Conservation (phyloP, 2,888 invertebrate species). For the Cheilosia impressa region DNA sequence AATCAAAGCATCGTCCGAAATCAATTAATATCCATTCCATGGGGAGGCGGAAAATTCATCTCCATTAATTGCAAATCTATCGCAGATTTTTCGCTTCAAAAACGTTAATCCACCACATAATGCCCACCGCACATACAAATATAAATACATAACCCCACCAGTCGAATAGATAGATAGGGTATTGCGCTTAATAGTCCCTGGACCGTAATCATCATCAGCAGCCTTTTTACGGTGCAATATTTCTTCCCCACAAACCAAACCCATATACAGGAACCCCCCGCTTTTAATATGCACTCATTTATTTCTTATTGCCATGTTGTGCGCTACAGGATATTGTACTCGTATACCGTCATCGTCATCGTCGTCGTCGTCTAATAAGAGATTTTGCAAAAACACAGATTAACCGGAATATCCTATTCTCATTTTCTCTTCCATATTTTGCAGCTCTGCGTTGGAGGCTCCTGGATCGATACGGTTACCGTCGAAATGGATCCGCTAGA, state of each 20-base stretch:
- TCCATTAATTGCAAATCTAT: slow-evolving; percentile 67
- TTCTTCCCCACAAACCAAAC: slow-evolving; percentile 24
- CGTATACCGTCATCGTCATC: not conserved
- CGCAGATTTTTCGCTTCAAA: slow-evolving; percentile 40
- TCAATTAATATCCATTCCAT: slow-evolving; percentile 49
- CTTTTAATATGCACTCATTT: slow-evolving; percentile 72
- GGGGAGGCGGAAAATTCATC: slow-evolving; percentile 35
- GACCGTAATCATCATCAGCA: slow-evolving; percentile 61
- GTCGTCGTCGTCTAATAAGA: slow-evolving; percentile 51
- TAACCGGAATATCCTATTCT: slow-evolving; percentile 59
- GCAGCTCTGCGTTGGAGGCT: slow-evolving; percentile 94
- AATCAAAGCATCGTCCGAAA: slow-evolving; percentile 54
- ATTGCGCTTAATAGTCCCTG: slow-evolving; percentile 66
- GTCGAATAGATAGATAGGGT: not conserved
- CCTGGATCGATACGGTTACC: slow-evolving; percentile 95
- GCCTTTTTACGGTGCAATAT: slow-evolving; percentile 66
- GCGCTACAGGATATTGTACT: slow-evolving; percentile 41
- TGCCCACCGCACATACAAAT: not conserved
- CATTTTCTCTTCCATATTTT: slow-evolving; percentile 62
- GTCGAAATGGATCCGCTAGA: slow-evolving; percentile 96
- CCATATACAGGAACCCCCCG: not conserved
- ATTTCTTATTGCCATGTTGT: slow-evolving; percentile 54
- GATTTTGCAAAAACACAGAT: slow-evolving; percentile 57
- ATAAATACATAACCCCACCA: too few species aligned
- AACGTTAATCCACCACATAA: slow-evolving; percentile 22